phyloP scores from a whole-genome alignment of 2,113 vertebrate species.

The Rattus rattus region DNA sequence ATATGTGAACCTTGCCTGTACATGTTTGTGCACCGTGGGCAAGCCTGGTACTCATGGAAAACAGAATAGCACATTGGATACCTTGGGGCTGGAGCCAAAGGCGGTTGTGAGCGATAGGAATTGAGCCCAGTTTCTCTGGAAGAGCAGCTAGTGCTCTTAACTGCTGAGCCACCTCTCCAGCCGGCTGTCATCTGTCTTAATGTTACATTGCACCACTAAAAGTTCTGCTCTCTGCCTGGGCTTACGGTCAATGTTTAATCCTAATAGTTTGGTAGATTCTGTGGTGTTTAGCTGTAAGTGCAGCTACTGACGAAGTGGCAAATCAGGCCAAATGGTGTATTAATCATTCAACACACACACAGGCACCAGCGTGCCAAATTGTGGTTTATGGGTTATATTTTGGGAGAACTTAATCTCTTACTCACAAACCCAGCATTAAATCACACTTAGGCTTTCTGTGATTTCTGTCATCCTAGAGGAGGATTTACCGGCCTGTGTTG shows the following conservation, averaged over 20 bases:
- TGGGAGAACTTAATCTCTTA: background rate
- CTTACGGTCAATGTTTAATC: background rate
- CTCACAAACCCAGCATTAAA: background rate
- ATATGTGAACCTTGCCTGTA: background rate
- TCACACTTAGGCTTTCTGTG: background rate
- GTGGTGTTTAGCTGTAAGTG: background rate
- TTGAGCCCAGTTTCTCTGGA: background rate
- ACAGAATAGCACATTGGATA: background rate
- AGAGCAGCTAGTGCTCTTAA: background rate
- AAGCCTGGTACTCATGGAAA: background rate
- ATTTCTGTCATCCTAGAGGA: background rate
- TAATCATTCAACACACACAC: background rate
- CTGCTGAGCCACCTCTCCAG: background rate
- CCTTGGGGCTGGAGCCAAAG: background rate
- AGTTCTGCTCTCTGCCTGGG: background rate
- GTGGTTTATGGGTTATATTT: background rate
- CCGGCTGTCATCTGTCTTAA: background rate
- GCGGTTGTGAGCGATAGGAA: background rate
- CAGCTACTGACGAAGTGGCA: background rate
- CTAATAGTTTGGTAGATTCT: background rate
- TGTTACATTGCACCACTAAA: background rate
- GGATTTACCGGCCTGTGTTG: background rate
- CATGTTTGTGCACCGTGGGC: no score
- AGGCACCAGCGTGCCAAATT: background rate
- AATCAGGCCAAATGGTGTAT: background rate